Base-by-base conservation (phyloP, 2,113 vertebrate genomes). In the Smithornis capensis region DNA sequence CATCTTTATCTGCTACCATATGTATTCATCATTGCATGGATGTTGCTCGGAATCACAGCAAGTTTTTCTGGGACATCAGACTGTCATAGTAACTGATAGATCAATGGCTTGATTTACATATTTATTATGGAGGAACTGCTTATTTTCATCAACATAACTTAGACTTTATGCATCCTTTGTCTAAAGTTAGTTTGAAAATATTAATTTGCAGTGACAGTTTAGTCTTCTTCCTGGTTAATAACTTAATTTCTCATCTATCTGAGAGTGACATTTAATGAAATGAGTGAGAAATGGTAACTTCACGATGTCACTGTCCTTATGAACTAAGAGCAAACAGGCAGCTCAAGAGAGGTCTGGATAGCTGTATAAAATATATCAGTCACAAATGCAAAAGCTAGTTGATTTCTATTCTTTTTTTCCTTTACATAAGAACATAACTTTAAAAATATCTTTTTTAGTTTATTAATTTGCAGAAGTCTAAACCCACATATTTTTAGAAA, bases 171-270 rank as follows among this genome's bases (percentile, higher is more conserved):
- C 76, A 68, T 78, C 65, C 83, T 95, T 93, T 96, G 86, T 80
- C 90, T 90, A 68, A 75, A 90, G 73, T 90, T 86, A 95, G 94
- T 96, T 94, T 92, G 76, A 90, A 96, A 95, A 90, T 94, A 92
- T 87, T 95, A 94, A 93, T 95, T 96, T 86, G 55, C 40, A 68
- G 60, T 90, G 92, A 92, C 93, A 93, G 83, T 85, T 92, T 83
- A 47, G 76, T 86, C 52, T 31, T 89, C 64, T 78, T 95, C 73
- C 88, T 82, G 28, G 71, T 94, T 97, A 96, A 95, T 95, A 90
- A 75, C 85, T 94, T 94, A 84, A 79, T 97, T 95, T 95, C 37
- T 60, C 93, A 88, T 83, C 68, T 74, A 95, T 85, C 70, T 93
- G 76, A 77, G 85, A 93, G 57, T 89, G 90, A 78, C 94, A 90